Percentiles rank a stretch among this genome's conserved stretches.
Conservation (phyloP, 2,797 vertebrate species). For the Bradypodion pumilum region DNA sequence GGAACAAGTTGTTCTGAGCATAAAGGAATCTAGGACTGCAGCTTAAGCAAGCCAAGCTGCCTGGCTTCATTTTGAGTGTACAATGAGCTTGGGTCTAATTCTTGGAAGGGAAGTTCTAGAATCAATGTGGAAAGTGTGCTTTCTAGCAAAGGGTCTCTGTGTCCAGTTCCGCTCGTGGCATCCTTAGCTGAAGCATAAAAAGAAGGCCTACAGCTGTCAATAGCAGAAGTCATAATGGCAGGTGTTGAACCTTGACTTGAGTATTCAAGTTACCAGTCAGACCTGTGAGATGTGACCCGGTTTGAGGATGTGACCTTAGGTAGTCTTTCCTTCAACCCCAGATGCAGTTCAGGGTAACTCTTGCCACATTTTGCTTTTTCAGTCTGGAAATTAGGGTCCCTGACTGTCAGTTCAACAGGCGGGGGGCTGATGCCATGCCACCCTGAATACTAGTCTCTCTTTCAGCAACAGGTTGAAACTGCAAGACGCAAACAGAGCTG, state of each 20-base stretch:
- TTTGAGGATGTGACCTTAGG: neutral
- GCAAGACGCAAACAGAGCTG: neutral
- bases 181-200: neutral
- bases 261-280: neutral
- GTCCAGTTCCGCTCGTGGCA: no score
- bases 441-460: fast-evolving
- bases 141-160: neutral
- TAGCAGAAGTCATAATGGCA: neutral
- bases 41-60: neutral
- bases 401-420: neutral
- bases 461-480: neutral
- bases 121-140: neutral
- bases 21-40: neutral
- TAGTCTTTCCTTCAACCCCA: neutral
- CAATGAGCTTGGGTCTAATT: neutral
- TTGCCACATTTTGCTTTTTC: neutral
- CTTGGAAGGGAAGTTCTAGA: neutral
- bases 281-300: neutral
- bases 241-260: neutral
- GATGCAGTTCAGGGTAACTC: no score
- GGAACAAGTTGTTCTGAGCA: neutral
- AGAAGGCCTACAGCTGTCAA: neutral
- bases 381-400: neutral
- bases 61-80: neutral
- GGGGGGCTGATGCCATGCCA: neutral